phyloP scores from a whole-genome alignment of 2,797 vertebrate species.

The Argya squamiceps region DNA sequence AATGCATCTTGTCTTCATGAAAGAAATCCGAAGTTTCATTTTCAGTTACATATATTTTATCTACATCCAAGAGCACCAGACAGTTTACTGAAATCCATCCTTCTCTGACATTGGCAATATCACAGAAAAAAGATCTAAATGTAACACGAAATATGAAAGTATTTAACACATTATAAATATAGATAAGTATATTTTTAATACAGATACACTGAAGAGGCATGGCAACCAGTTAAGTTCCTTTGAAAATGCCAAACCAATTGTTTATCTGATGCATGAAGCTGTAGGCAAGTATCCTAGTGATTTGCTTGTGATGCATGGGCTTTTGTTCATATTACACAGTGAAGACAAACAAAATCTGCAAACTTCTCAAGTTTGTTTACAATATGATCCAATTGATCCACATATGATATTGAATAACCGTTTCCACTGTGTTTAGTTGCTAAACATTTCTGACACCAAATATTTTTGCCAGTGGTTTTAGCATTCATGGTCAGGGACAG shows the following conservation, averaged over 20 bases:
- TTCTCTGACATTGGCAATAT: conserved; percentile 14
- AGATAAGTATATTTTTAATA: conserved; percentile 29
- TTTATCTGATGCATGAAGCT: not conserved
- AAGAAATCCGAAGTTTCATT: not conserved
- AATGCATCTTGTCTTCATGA: not conserved
- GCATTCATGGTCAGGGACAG: accelerated
- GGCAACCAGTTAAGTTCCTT: conserved; percentile 1
- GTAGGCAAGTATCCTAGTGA: conserved; percentile 1
- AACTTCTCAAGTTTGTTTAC: not conserved
- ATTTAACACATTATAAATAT: conserved; percentile 10
- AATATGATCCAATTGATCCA: not conserved
- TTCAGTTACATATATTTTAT: not conserved
- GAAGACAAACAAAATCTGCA: conserved; percentile 11
- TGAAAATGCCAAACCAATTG: conserved; percentile 33
- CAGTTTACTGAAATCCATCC: conserved; percentile 11
- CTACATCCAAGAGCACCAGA: conserved; percentile 1
- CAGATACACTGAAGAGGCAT: not conserved
- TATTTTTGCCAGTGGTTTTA: not conserved
- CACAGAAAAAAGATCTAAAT: not conserved
- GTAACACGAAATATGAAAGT: not conserved
- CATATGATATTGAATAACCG: not conserved
- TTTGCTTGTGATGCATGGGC: not conserved
- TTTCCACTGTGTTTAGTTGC: not conserved
- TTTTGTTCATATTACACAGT: not conserved
- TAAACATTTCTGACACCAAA: not conserved